A percentile compares a stretch with the other conserved stretches of the same genome.
Evolutionary conservation across 2,113 vertebrate genomes (phyloP).

Genomic region (Picathartes gymnocephalus): DNA sequence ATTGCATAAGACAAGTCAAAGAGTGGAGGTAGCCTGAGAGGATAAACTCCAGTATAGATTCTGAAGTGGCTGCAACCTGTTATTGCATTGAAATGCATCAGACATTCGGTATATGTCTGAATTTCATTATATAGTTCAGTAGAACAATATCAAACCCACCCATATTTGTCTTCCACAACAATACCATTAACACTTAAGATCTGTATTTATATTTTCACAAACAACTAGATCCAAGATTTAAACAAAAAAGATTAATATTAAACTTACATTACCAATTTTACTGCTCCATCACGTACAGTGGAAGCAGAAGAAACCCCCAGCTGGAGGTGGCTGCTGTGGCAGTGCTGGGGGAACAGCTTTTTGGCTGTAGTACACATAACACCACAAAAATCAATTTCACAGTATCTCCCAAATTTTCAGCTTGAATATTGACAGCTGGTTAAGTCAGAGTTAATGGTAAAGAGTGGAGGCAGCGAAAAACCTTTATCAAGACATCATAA

Average conservation of each 20-base stretch:
- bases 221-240: not conserved
- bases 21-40: not conserved
- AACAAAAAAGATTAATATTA: not conserved
- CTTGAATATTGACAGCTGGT: not conserved
- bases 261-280: not conserved
- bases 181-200: not conserved
- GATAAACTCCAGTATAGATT: not conserved
- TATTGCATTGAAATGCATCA: fast-evolving
- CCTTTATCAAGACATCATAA: not conserved
- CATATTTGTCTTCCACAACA: not conserved
- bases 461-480: not conserved
- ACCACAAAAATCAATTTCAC: not conserved
- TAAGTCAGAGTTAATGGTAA: not conserved
- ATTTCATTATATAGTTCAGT: not conserved
- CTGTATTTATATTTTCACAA: not conserved
- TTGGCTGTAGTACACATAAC: not conserved
- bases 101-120: not conserved
- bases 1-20: not conserved
- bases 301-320: not conserved
- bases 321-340: not conserved
- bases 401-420: not conserved
- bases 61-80: not conserved
- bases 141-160: not conserved
- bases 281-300: not conserved
- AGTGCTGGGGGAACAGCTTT: not conserved